phyloP scores from a whole-genome alignment of 1,140 invertebrate genomes.

The Ips nitidus region DNA sequence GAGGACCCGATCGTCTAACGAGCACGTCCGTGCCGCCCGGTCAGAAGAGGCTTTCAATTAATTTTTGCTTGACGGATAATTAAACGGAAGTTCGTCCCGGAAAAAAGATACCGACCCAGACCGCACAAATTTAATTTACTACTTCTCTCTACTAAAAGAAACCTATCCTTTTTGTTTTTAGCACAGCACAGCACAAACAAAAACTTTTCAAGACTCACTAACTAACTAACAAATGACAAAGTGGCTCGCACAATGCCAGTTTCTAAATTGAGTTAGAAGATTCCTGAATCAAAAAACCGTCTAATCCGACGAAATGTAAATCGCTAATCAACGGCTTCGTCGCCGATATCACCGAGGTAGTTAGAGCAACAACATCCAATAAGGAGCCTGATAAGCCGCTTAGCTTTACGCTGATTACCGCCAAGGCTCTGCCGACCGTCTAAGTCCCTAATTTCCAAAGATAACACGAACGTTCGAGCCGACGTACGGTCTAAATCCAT shows the following conservation, averaged over 20 bases:
- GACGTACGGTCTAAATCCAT: conserved; percentile 3
- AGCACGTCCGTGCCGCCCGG: conserved; percentile 13
- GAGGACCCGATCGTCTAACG: conserved; percentile 31
- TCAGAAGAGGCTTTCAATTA: conserved; percentile 31
- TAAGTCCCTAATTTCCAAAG: conserved; percentile 10
- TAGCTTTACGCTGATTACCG: conserved; percentile 13
- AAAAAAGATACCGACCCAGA: conserved; percentile 15
- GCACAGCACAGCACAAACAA: not conserved
- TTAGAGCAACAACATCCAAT: conserved; percentile 10
- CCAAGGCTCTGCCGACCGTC: conserved; percentile 8
- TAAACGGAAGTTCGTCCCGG: conserved; percentile 28
- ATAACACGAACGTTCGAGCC: not conserved
- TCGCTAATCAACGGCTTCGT: not conserved
- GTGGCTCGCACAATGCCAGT: too few relatives aligned
- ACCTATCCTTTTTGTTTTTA: too few relatives aligned
- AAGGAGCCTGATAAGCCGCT: conserved; percentile 11
- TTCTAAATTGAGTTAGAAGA: too few relatives aligned
- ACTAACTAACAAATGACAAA: not conserved
- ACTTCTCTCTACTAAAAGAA: not conserved
- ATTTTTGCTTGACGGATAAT: conserved; percentile 33
- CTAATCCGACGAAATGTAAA: too few relatives aligned
- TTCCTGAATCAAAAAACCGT: too few relatives aligned
- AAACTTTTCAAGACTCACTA: conserved; percentile 1
- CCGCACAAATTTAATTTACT: conserved; percentile 29
- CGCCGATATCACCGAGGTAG: not conserved